phyloP scores from a whole-genome alignment of 2,888 invertebrate genomes.

The Brenthis daphne region DNA sequence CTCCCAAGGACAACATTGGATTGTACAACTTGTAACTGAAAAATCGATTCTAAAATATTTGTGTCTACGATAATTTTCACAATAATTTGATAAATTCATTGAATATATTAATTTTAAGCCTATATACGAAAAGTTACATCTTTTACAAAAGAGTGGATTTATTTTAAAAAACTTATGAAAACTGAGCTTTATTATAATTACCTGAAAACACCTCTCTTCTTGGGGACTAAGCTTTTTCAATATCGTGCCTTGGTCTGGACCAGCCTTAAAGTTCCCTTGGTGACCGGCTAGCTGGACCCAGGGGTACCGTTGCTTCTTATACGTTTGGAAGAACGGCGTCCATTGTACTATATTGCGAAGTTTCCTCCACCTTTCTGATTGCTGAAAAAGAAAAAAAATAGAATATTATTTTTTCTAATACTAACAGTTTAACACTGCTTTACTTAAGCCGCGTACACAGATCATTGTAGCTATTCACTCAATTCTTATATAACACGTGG shows the following conservation, averaged over 20 bases:
- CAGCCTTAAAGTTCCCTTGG: slow-evolving; percentile 97
- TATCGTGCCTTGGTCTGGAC: slow-evolving; percentile 96
- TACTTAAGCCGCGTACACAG: no score
- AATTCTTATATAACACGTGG: no score
- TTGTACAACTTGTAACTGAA: no score
- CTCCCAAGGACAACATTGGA: no score
- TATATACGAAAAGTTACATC: no score
- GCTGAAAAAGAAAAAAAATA: slow-evolving; percentile 81
- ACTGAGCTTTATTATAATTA: slow-evolving; percentile 45
- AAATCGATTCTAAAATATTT: no score
- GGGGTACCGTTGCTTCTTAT: slow-evolving; percentile 96
- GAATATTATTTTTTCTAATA: neutral
- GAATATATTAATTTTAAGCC: no score
- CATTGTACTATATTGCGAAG: slow-evolving; percentile 96
- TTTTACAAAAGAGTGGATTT: neutral
- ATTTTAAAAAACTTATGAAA: neutral
- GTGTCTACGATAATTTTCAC: no score
- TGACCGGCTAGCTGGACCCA: slow-evolving; percentile 98
- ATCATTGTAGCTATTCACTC: no score
- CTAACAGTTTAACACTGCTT: no score
- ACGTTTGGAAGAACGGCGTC: slow-evolving; percentile 98
- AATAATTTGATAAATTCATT: no score
- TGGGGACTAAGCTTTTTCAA: slow-evolving; percentile 95
- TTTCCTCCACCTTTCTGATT: slow-evolving; percentile 94
- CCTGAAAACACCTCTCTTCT: slow-evolving; percentile 94